Evolutionary conservation across 2,113 vertebrate genomes (phyloP).

Genomic region (Ochotona princeps): DNA sequence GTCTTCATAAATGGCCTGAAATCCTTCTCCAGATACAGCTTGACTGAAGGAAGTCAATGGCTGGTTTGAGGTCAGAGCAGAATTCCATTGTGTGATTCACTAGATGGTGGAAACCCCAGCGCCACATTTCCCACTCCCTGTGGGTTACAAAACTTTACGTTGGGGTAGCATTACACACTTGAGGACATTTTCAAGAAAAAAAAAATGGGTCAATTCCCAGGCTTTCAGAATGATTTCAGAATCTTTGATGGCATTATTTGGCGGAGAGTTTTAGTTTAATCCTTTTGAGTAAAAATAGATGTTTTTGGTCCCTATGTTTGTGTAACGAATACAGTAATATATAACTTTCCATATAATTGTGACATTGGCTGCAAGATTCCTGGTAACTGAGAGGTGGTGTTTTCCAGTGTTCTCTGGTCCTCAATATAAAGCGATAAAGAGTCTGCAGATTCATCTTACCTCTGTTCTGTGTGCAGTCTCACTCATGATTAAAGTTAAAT

Average conservation of each 20-base stretch:
- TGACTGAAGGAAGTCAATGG: slow-evolving; percentile 3
- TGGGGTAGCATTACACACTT: slow-evolving; percentile 39
- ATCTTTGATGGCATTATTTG: slow-evolving; percentile 60
- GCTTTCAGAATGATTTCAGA: slow-evolving; percentile 55
- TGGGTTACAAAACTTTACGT: slow-evolving; percentile 67
- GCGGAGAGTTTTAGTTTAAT: slow-evolving; percentile 33
- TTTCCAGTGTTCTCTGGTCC: neutral
- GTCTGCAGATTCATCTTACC: neutral
- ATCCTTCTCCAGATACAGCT: slow-evolving; percentile 12
- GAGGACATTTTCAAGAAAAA: slow-evolving; percentile 48
- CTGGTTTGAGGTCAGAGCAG: slow-evolving; percentile 57
- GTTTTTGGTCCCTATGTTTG: slow-evolving; percentile 66
- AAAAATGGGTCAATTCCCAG: slow-evolving; percentile 62
- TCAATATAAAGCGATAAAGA: neutral
- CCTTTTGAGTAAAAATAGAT: slow-evolving; percentile 41
- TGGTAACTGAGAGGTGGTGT: neutral
- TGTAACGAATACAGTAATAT: neutral
- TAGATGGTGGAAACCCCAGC: slow-evolving; percentile 52
- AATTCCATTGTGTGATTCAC: slow-evolving; percentile 64
- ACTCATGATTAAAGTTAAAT: neutral
- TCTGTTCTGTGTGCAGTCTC: neutral
- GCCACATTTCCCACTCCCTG: slow-evolving; percentile 31
- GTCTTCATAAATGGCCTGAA: slow-evolving; percentile 48
- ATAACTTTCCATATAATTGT: slow-evolving; percentile 2
- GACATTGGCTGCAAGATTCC: neutral